A percentile compares a stretch with the other conserved stretches of the same genome.
These are phyloP conservation scores for Opisthograptis luteolata DNA, from an alignment of 2,888 invertebrate species.

Conservation along the genomic window DNA sequence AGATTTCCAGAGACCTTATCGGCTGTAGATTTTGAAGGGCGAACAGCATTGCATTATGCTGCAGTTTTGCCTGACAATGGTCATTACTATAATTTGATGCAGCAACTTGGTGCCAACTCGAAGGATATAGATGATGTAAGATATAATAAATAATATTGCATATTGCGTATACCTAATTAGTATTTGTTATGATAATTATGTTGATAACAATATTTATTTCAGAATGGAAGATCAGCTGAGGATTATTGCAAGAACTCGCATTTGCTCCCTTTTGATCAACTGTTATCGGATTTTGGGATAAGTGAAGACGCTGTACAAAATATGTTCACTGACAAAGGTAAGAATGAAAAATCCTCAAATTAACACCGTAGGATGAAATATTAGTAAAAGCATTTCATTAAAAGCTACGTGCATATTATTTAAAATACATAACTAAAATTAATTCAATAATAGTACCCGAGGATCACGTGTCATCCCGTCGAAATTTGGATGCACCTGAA, in stretches of 20 bases:
- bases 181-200: too few species aligned
- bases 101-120: conserved; percentile 94
- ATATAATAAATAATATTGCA: not conserved
- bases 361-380: not conserved
- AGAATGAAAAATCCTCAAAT: conserved; percentile 28
- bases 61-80: conserved; percentile 93
- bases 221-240: conserved; percentile 92
- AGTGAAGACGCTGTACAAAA: conserved; percentile 86
- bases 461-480: conserved; percentile 89
- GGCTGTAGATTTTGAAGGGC: conserved; percentile 90
- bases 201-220: conserved; percentile 29
- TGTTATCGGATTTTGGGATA: conserved; percentile 89
- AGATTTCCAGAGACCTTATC: conserved; percentile 95
- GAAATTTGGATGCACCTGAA: conserved; percentile 88
- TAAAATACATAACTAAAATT: conserved; percentile 29
- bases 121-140: conserved; percentile 92
- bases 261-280: conserved; percentile 87
- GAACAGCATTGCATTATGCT: conserved; percentile 95
- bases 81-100: conserved; percentile 93
- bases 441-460: conserved; percentile 86
- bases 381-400: not conserved
- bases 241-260: conserved; percentile 89
- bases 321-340: conserved; percentile 92
- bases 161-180: too few species aligned
- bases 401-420: not conserved